Conservation (phyloP, 2,888 invertebrate species). For the Drosophila cognata region DNA sequence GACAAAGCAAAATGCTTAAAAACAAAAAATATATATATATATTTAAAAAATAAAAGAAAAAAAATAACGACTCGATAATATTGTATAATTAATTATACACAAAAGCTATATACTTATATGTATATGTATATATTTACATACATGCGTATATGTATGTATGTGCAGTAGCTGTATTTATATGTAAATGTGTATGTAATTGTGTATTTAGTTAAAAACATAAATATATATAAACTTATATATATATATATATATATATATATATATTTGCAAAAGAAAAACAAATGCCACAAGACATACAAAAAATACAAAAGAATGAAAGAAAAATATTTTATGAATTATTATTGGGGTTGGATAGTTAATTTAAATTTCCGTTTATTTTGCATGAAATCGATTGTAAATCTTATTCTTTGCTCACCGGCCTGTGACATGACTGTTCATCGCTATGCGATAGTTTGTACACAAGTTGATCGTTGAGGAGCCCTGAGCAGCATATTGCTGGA, state of each 20-base stretch:
- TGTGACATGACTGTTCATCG: background rate
- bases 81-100: slow-evolving; percentile 74
- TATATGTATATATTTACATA: slow-evolving; percentile 63
- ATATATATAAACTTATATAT: slow-evolving; percentile 45
- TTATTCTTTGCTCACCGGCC: background rate
- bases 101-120: slow-evolving; percentile 50
- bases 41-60: slow-evolving; percentile 30
- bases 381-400: slow-evolving; percentile 10
- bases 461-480: slow-evolving; percentile 2
- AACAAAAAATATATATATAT: slow-evolving; percentile 47
- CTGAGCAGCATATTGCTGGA: background rate
- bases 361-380: background rate
- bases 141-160: slow-evolving; percentile 64
- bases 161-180: slow-evolving; percentile 78
- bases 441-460: slow-evolving; percentile 9
- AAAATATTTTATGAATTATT: slow-evolving; percentile 11
- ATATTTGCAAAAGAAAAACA: slow-evolving; percentile 70
- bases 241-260: slow-evolving; percentile 48
- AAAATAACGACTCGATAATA: slow-evolving; percentile 69
- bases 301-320: slow-evolving; percentile 51
- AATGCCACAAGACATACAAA: slow-evolving; percentile 53
- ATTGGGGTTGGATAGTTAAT: background rate
- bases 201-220: slow-evolving; percentile 72
- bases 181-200: slow-evolving; percentile 80
- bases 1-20: slow-evolving; percentile 57